A percentile compares a stretch with the other conserved stretches of the same genome.
Evolutionary conservation across 2,797 vertebrate genomes (phyloP).

Genomic region (Gallinago nigripennis): DNA sequence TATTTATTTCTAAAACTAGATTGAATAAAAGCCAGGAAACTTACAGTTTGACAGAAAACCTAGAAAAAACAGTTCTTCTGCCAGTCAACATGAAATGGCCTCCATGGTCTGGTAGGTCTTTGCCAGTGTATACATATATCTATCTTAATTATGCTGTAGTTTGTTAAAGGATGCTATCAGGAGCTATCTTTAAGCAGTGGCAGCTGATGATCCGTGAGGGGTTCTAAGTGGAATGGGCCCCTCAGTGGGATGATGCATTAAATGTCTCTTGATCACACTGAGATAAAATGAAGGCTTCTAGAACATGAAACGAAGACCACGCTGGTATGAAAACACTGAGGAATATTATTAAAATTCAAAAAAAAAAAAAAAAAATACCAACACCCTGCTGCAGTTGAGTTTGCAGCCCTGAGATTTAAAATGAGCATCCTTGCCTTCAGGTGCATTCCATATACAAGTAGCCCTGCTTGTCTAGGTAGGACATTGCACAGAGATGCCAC

Average conservation of each 20-base stretch:
- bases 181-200: not conserved
- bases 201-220: not conserved
- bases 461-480: not conserved
- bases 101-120: not conserved
- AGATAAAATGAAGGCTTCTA: not conserved
- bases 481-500: not conserved
- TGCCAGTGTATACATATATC: not conserved
- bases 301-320: not conserved
- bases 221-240: not conserved
- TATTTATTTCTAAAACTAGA: not conserved
- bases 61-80: not conserved
- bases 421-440: not conserved
- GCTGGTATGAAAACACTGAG: not conserved
- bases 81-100: not conserved
- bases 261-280: not conserved
- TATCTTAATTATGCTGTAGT: not conserved
- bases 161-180: not conserved
- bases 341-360: not conserved
- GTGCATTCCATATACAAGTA: accelerated
- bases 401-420: not conserved
- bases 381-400: not conserved
- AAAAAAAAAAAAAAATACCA: not conserved
- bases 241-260: not conserved
- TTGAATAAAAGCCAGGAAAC: not conserved
- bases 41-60: not conserved